A percentile compares a stretch with the other conserved stretches of the same genome.
Conservation (phyloP, 2,113 vertebrate genomes). For the Tachysurus fulvidraco region DNA sequence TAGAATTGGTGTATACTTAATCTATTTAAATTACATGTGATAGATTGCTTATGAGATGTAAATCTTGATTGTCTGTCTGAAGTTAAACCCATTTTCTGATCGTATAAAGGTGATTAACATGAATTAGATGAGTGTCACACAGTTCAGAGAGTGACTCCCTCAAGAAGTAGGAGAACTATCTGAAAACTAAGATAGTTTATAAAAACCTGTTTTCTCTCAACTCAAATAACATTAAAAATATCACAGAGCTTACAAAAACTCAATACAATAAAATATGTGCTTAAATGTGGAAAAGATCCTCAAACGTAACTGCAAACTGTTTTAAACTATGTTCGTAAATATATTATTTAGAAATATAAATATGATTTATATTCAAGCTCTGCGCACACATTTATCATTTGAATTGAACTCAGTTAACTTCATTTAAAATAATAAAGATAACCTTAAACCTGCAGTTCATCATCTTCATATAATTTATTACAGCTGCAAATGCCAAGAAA, state of each 20-base stretch:
- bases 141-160: background rate
- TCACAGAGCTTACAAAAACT: background rate
- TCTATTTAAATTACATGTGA: background rate
- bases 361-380: background rate
- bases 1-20: background rate
- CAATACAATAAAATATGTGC: background rate
- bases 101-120: background rate
- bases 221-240: background rate
- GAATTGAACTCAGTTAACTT: background rate
- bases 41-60: background rate
- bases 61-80: background rate
- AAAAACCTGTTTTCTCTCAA: background rate
- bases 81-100: background rate
- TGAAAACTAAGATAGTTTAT: background rate
- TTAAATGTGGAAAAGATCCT: background rate
- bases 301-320: background rate
- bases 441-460: background rate
- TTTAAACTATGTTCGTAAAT: background rate
- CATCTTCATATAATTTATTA: background rate
- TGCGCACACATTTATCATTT: background rate
- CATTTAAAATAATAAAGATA: background rate
- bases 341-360: background rate
- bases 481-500: conserved; percentile 56
- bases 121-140: background rate
- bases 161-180: background rate